Percentiles rank a stretch among this genome's conserved stretches.
phyloP scores from a whole-genome alignment of 2,113 vertebrate genomes.

The Clupea harengus region DNA sequence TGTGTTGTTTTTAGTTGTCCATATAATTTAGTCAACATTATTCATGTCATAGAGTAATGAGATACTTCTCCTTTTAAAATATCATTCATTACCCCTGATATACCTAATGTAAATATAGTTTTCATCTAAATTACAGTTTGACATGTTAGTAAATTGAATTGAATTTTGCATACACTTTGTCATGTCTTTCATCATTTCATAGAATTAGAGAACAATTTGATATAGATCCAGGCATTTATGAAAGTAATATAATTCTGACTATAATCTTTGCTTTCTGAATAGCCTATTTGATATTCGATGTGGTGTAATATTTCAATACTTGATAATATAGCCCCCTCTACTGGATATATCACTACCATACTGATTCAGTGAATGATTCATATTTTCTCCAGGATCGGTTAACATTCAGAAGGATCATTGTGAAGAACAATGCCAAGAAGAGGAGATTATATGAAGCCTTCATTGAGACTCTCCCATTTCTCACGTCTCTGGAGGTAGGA shows the following conservation, averaged over 20 bases:
- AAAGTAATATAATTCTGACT: not conserved
- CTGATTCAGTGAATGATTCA: not conserved
- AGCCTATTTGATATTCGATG: not conserved
- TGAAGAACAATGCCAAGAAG: constrained; percentile 99
- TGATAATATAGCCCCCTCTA: constrained; percentile 28
- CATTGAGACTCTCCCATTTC: constrained; percentile 94
- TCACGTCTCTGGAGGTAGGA: constrained; percentile 94
- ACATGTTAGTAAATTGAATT: not conserved
- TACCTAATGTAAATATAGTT: not conserved
- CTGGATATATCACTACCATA: constrained; percentile 18
- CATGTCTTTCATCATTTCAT: not conserved
- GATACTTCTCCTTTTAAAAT: not conserved
- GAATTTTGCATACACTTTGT: not conserved
- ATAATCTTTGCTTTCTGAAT: not conserved
- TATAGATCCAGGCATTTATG: not conserved
- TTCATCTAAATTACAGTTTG: not conserved
- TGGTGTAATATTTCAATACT: not conserved
- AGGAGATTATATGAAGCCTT: constrained; percentile 96
- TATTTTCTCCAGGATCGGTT: constrained; percentile 63
- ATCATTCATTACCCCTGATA: constrained; percentile 21
- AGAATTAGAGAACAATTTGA: not conserved
- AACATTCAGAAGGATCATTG: constrained; percentile 91
- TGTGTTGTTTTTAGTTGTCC: not conserved
- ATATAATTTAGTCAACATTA: not conserved
- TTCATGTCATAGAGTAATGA: not conserved